Percentiles rank a stretch among this genome's conserved stretches.
Evolutionary conservation across 2,888 invertebrate species (phyloP).

Genomic region (Drosophila kokeensis): DNA sequence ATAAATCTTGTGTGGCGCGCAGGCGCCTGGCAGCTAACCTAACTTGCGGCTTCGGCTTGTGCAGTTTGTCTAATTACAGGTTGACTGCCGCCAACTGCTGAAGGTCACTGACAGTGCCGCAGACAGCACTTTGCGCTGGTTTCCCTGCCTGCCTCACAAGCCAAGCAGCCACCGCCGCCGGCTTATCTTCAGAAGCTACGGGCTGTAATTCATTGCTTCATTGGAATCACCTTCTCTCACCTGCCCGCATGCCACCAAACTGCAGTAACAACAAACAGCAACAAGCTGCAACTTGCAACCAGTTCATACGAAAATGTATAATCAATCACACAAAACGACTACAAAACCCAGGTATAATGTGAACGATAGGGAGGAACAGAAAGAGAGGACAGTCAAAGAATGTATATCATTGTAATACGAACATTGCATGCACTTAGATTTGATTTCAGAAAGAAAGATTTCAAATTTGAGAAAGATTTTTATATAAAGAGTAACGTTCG

Average conservation of each 20-base stretch:
- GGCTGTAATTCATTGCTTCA: constrained; percentile 59
- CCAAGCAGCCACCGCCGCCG: constrained; percentile 54
- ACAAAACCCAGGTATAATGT: constrained; percentile 30
- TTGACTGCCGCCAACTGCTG: constrained; percentile 46
- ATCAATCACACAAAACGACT: constrained; percentile 73
- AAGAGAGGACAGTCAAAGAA: constrained; percentile 1
- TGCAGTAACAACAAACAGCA: constrained; percentile 18
- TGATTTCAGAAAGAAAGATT: neutral
- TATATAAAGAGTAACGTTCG: neutral
- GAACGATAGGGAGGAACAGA: neutral
- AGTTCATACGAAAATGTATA: constrained; percentile 79
- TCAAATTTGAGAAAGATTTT: neutral
- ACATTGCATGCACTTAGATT: constrained; percentile 29
- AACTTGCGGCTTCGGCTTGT: constrained; percentile 47
- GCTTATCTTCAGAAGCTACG: constrained; percentile 66
- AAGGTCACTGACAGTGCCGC: constrained; percentile 59
- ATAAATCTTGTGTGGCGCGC: constrained; percentile 52
- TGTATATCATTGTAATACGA: constrained; percentile 21
- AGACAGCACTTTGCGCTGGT: constrained; percentile 43
- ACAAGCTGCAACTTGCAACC: constrained; percentile 54
- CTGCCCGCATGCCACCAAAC: constrained; percentile 60
- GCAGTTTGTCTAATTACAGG: constrained; percentile 73
- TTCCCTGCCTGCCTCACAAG: constrained; percentile 18
- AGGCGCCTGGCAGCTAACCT: constrained; percentile 44
- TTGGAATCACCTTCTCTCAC: constrained; percentile 45